Conservation (phyloP, 2,113 vertebrate genomes). For the Synodontis membranacea region DNA sequence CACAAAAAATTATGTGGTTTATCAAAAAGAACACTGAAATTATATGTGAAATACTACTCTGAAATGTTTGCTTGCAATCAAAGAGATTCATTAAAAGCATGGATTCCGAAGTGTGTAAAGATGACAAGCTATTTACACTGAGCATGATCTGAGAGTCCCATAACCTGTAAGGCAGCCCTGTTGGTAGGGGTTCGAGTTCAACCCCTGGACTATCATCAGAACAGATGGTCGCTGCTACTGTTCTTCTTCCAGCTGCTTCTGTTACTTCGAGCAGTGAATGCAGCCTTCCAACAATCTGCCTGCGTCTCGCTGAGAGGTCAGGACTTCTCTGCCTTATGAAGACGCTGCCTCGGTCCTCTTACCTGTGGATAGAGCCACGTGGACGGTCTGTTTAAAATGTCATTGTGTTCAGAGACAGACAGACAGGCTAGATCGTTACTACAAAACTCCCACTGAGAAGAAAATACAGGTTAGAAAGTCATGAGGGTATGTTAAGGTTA, state of each 20-base stretch:
- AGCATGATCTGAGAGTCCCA: constrained; percentile 25
- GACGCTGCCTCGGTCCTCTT: constrained; percentile 43
- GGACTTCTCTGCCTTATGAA: constrained; percentile 34
- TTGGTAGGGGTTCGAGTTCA: constrained; percentile 21
- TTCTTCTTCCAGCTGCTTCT: constrained; percentile 25
- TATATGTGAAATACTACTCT: constrained; percentile 19
- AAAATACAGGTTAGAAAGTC: not conserved
- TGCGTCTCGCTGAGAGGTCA: constrained; percentile 2
- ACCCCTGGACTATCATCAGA: not conserved
- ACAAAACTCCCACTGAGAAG: not conserved
- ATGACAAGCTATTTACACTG: constrained; percentile 51
- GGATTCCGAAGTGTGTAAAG: constrained; percentile 5
- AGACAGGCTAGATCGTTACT: not conserved
- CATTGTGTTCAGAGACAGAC: not conserved
- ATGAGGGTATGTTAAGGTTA: not conserved
- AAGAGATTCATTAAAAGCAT: constrained; percentile 3
- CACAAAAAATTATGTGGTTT: not conserved
- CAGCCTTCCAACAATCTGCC: constrained; percentile 22
- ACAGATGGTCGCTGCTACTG: constrained; percentile 12
- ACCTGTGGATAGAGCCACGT: constrained; percentile 36
- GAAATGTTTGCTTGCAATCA: constrained; percentile 15
- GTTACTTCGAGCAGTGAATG: constrained; percentile 13
- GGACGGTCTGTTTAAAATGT: not conserved
- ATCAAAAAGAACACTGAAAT: not conserved
- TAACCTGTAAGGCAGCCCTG: constrained; percentile 23